Evolutionary conservation across 1,140 invertebrate species (phyloP), one percentile per base, ranked within the genome.

Genomic region (Pachypeltis micranthus): DNA sequence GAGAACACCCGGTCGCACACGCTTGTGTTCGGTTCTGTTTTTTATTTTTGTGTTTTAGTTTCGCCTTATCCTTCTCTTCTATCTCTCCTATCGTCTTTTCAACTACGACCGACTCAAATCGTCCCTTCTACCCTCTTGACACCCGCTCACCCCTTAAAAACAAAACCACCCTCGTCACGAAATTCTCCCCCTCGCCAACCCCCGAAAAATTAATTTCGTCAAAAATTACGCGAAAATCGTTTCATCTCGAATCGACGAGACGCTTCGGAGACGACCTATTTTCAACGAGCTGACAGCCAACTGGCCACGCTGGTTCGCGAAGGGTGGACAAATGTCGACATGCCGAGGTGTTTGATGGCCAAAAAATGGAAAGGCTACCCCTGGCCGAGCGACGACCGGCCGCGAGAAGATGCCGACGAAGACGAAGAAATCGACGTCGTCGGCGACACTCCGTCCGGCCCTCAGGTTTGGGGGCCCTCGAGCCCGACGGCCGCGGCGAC

Each of bases 291-390:
- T n/a, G n/a, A n/a, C n/a, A n/a, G n/a, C n/a, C n/a, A n/a, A n/a
- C n/a, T n/a, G n/a, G n/a, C n/a, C n/a, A n/a, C n/a, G 39, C 25
- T 23, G 27, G 39, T n/a, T 27, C 58, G 28, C n/a, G 57, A 24
- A 16, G 34, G 23, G 57, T 47, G 57, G 57, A 34, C 39, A 16
- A n/a, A 51, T 47, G 64, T 60, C 29, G 63, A 60, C 44, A 69
- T 68, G 67, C 74, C 77, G 77, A 74, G 68, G 47, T 69, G 67
- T 58, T 68, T 70, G 71, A 91, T 91, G 87, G 88, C 88, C 69
- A 90, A 91, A 76, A 91, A 91, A 79, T 90, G 88, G 87, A 91
- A 90, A 81, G 85, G 82, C 69, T 87, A 87, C 77, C n/a, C n/a
- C n/a, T 84, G 86, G 67, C 86, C 86, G 84, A n/a, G n/a, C n/a